Evolutionary conservation across 2,797 vertebrate genomes (phyloP).

Genomic region (Periophthalmus magnuspinnatus): DNA sequence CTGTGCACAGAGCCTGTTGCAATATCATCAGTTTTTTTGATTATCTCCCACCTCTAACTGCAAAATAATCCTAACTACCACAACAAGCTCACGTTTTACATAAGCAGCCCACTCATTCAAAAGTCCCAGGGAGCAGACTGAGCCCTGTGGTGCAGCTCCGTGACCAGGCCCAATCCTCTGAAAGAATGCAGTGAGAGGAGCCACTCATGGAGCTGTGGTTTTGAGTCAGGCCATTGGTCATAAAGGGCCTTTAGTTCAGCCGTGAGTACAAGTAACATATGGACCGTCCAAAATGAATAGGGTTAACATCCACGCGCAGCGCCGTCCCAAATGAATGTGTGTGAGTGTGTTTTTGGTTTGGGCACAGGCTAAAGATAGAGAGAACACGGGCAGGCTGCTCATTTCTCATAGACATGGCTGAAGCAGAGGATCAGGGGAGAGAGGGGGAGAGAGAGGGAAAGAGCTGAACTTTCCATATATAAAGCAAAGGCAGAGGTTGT

Average conservation of each 20-base stretch:
- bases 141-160: conserved; percentile 67
- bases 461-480: no score
- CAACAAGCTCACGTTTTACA: not conserved
- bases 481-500: no score
- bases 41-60: not conserved
- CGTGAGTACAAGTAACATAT: conserved; percentile 73
- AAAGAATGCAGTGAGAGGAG: conserved; percentile 78
- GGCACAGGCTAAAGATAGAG: conserved; percentile 77
- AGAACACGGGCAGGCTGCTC: conserved; percentile 56
- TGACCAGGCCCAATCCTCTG: conserved; percentile 62
- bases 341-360: conserved; percentile 75
- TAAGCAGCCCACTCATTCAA: not conserved
- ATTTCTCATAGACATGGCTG: conserved; percentile 62
- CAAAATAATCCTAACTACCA: not conserved
- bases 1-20: no score
- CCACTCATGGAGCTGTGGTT: conserved; percentile 76
- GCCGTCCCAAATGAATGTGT: conserved; percentile 74
- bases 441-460: conserved; percentile 10
- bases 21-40: no score
- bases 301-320: conserved; percentile 70
- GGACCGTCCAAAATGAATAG: conserved; percentile 76
- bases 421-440: conserved; percentile 42
- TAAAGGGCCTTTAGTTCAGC: conserved; percentile 76
- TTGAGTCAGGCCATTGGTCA: conserved; percentile 66
- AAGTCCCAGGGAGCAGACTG: conserved; percentile 47